Conservation (phyloP, 2,113 vertebrate species). For the Thunnus maccoyii region DNA sequence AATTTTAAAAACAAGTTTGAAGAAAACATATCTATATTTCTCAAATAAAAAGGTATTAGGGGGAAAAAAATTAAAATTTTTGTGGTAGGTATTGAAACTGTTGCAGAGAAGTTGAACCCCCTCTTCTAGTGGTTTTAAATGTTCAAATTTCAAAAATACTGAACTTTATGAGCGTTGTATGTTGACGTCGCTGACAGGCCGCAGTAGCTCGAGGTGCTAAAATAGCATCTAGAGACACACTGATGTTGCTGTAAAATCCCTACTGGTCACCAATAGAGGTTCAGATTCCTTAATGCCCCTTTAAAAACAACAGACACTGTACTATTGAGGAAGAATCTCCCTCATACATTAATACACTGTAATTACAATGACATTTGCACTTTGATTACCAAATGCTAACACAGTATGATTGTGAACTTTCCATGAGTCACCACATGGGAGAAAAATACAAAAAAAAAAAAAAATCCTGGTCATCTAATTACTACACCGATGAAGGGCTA, state of each 20-base stretch:
- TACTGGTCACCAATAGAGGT: not conserved
- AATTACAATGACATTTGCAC: not conserved
- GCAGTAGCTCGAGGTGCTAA: not conserved
- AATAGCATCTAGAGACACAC: not conserved
- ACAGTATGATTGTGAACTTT: not conserved
- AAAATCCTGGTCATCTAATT: not conserved
- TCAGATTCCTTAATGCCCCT: slow-evolving; percentile 30
- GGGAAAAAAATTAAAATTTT: too few relatives aligned
- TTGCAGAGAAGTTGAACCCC: too few relatives aligned
- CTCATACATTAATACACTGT: not conserved
- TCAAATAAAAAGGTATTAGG: too few relatives aligned
- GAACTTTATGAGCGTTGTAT: too few relatives aligned
- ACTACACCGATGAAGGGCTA: slow-evolving; percentile 57
- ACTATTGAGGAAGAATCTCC: not conserved
- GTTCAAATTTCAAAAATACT: too few relatives aligned
- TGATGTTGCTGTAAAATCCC: not conserved
- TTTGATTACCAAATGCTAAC: not conserved
- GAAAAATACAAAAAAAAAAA: not conserved
- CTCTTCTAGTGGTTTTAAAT: too few relatives aligned
- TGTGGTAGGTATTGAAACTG: too few relatives aligned
- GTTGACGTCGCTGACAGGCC: not conserved
- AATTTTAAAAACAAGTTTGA: too few relatives aligned
- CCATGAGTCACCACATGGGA: not conserved
- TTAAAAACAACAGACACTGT: not conserved
- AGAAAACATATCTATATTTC: too few relatives aligned